These are phyloP conservation scores for Noctua comes DNA, from an alignment of 2,888 invertebrate genomes.

Conservation along the genomic window DNA sequence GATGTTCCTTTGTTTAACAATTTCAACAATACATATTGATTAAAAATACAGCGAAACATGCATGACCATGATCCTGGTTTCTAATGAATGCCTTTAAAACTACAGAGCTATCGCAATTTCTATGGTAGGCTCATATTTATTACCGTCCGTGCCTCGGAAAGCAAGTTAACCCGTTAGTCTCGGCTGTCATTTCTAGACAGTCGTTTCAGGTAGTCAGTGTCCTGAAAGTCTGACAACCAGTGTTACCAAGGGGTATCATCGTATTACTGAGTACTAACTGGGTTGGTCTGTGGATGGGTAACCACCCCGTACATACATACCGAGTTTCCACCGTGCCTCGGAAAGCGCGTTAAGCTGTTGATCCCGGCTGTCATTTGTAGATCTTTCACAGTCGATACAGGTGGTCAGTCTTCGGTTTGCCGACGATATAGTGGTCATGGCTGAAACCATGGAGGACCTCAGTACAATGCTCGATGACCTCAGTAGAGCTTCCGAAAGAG, in stretches of 20 bases:
- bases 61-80: conserved; percentile 9
- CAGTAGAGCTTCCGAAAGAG: too few relatives aligned
- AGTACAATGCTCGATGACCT: too few relatives aligned
- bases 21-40: conserved; percentile 26
- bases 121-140: background rate
- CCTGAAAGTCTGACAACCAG: background rate
- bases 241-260: background rate
- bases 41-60: conserved; percentile 6
- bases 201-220: background rate
- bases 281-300: too few relatives aligned
- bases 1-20: conserved; percentile 18
- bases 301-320: too few relatives aligned
- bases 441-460: too few relatives aligned
- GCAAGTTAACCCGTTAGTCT: background rate
- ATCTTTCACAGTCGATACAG: too few relatives aligned
- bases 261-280: background rate
- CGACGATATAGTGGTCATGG: too few relatives aligned
- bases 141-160: background rate
- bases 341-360: too few relatives aligned
- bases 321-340: too few relatives aligned
- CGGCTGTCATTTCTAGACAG: background rate
- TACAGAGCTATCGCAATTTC: conserved; percentile 4
- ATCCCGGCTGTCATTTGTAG: too few relatives aligned
- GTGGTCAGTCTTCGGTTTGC: too few relatives aligned
- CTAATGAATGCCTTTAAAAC: background rate